Percentiles rank a stretch among this genome's conserved stretches.
Conservation (phyloP, 2,113 vertebrate species). For the Siphamia tubifer region DNA sequence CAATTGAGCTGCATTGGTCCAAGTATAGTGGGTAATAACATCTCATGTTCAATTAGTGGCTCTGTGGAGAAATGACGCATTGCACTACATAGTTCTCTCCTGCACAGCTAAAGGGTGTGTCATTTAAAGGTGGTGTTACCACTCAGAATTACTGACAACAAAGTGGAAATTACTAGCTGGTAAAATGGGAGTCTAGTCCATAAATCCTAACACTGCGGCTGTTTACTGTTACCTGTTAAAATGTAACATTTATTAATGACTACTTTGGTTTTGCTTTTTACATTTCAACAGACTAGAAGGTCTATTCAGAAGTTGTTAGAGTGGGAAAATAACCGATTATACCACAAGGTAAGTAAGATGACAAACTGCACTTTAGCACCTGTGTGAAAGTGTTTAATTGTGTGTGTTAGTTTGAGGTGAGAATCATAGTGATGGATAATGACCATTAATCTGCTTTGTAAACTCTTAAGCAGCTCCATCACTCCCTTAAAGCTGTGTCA, state of each 20-base stretch:
- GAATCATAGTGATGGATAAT: slow-evolving; percentile 45
- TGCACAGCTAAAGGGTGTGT: slow-evolving; percentile 41
- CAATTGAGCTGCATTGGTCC: slow-evolving; percentile 43
- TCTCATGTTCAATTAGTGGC: slow-evolving; percentile 53
- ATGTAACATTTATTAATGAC: slow-evolving; percentile 19
- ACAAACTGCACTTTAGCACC: slow-evolving; percentile 11
- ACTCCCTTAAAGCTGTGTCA: slow-evolving; percentile 45
- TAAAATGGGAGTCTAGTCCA: slow-evolving; percentile 72
- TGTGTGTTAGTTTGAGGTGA: slow-evolving; percentile 32
- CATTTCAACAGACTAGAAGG: slow-evolving; percentile 87
- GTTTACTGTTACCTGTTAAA: slow-evolving; percentile 68
- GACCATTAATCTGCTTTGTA: slow-evolving; percentile 55
- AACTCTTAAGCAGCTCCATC: slow-evolving; percentile 41
- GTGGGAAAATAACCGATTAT: slow-evolving; percentile 98
- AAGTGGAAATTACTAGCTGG: slow-evolving; percentile 75
- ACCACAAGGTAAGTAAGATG: slow-evolving; percentile 90
- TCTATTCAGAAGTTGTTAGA: slow-evolving; percentile 98
- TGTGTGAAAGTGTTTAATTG: slow-evolving; percentile 34
- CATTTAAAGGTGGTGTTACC: slow-evolving; percentile 57
- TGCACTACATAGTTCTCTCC: slow-evolving; percentile 11
- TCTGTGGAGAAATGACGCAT: slow-evolving; percentile 55
- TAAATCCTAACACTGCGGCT: slow-evolving; percentile 64
- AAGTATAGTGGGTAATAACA: slow-evolving; percentile 49
- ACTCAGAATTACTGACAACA: slow-evolving; percentile 62
- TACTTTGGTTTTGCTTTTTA: slow-evolving; percentile 29